phyloP scores from a whole-genome alignment of 2,888 invertebrate species.

The Argyresthia albistria region DNA sequence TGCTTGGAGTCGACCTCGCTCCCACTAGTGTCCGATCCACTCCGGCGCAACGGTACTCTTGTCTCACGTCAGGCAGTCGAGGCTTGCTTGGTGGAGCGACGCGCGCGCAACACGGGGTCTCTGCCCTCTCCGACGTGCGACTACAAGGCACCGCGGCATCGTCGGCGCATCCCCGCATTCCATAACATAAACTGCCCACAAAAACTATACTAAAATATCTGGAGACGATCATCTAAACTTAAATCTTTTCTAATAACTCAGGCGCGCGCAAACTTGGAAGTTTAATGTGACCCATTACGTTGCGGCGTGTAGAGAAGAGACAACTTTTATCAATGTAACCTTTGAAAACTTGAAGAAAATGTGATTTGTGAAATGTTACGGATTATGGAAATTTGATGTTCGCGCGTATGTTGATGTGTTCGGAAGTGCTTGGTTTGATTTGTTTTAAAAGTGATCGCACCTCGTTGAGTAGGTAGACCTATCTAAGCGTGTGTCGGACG shows the following conservation, averaged over 20 bases:
- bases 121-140: not conserved
- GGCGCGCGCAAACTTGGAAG: conserved; percentile 9
- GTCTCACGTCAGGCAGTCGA: no score
- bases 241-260: not conserved
- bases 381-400: conserved; percentile 44
- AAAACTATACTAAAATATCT: not conserved
- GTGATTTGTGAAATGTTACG: conserved; percentile 52
- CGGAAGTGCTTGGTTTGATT: conserved; percentile 37
- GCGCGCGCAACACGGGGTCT: conserved; percentile 3
- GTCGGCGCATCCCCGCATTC: conserved; percentile 1
- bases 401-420: conserved; percentile 29
- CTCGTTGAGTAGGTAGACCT: conserved; percentile 15
- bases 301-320: conserved; percentile 18
- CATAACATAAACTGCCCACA: not conserved
- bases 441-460: conserved; percentile 26
- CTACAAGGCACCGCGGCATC: not conserved
- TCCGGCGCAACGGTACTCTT: conserved; percentile 1
- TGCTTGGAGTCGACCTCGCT: not conserved
- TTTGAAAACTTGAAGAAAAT: conserved; percentile 34
- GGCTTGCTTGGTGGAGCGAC: not conserved
- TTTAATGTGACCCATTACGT: conserved; percentile 28
- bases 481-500: conserved; percentile 9
- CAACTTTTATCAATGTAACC: conserved; percentile 35
- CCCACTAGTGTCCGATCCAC: not conserved
- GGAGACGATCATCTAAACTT: not conserved